A percentile compares a stretch with the other conserved stretches of the same genome.
These are phyloP conservation scores for Ceyx margarethae DNA, from an alignment of 2,113 vertebrate species.

Conservation along the genomic window DNA sequence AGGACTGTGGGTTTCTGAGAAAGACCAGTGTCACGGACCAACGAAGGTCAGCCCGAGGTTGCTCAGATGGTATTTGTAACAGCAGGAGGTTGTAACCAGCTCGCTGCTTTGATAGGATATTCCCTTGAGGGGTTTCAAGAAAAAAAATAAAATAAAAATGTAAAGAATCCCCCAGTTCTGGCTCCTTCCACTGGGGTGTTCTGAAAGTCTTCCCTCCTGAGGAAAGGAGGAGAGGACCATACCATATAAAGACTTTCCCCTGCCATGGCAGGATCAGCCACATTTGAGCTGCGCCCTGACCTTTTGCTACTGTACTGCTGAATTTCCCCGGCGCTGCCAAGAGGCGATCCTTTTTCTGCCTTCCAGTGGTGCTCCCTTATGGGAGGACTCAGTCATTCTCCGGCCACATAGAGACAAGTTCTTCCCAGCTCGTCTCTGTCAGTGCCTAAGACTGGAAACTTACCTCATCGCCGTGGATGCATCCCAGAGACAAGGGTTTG, in stretches of 20 bases:
- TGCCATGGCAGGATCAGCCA: not conserved
- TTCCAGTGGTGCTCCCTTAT: conserved; percentile 16
- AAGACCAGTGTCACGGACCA: not conserved
- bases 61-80: not conserved
- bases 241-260: conserved; percentile 43
- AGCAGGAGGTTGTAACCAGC: not conserved
- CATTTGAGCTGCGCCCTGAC: not conserved
- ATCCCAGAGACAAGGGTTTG: not conserved
- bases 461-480: conserved; percentile 17
- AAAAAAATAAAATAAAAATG: conserved; percentile 18
- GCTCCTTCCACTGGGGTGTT: not conserved
- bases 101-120: conserved; percentile 2
- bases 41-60: conserved; percentile 1
- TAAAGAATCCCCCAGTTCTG: conserved; percentile 12
- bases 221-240: not conserved
- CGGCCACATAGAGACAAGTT: conserved; percentile 13
- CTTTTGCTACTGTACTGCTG: conserved; percentile 61
- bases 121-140: not conserved
- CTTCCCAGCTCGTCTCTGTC: conserved; percentile 21
- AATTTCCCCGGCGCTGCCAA: not conserved
- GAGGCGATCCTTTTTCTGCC: not conserved
- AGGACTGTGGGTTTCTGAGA: conserved; percentile 41
- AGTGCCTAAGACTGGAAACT: conserved; percentile 33
- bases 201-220: not conserved
- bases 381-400: conserved; percentile 43